Base-by-base conservation (phyloP, 2,113 vertebrate genomes). In the Holacanthus passer region DNA sequence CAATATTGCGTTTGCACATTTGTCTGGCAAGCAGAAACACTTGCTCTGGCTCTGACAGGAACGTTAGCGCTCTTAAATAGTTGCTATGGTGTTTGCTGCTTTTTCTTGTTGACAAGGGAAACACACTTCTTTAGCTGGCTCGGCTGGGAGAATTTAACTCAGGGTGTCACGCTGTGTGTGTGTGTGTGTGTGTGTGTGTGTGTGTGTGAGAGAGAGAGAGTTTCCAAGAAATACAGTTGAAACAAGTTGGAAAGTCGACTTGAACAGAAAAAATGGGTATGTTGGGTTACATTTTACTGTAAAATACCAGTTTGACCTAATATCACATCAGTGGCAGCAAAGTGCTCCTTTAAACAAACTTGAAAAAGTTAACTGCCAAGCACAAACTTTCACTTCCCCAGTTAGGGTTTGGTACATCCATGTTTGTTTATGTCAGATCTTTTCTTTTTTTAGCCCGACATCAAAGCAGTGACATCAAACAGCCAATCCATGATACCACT, bases 381-480 rank as follows among this genome's bases (percentile, higher is more conserved):
- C 20, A 50, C 14, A 22, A 86, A 79, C 59, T 82, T 78, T 62
- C 22, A 17, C 19, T 80, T 74, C 39, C 48, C 76, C 47, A 56
- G 43, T 70, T 75, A 17, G 39, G 43, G 63, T 63, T 79, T 47
- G 7, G 47, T 60, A 20, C 60, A 78, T 68, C 48, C 47, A 35
- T 82, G 77, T 83, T 89, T 84, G 59, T 83, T 86, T 78, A 27
- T 62, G 48, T 63, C 39, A 71, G 69, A 65, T 73, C 35, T 43
- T 7, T 37, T 52, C 50, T 77, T 55, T 64, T 79, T 88, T 71
- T 53, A 71, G 65, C 58, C 1, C 0, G 67, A 87, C 89, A 88
- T 88, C 89, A 92, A 91, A 93, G 78, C 43, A 64, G 48, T 81
- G 79, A 81, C 86, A 89, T 89, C 86, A 93, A 91, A 89, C 81